Evolutionary conservation across 1,140 invertebrate genomes (phyloP).

Genomic region (Uloborus diversus): DNA sequence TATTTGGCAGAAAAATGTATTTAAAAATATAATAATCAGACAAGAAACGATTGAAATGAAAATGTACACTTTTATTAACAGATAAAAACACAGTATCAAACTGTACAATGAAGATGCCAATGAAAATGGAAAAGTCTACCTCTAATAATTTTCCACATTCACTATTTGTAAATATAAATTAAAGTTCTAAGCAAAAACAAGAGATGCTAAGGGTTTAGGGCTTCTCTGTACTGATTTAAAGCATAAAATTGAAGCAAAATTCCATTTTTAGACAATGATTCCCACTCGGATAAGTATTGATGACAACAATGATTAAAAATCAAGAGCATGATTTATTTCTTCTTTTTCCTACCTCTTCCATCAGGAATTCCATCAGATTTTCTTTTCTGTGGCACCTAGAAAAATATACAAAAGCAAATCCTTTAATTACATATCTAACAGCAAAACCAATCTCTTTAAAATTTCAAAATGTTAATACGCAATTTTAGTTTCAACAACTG

Average conservation of each 20-base stretch:
- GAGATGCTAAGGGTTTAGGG: no score
- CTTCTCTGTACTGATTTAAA: neutral
- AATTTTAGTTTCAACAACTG: no score
- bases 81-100: conserved; percentile 46
- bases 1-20: no score
- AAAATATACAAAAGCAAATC: conserved; percentile 23
- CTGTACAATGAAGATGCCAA: conserved; percentile 39
- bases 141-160: conserved; percentile 32
- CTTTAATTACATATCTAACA: neutral
- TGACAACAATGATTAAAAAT: neutral
- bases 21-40: neutral
- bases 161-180: conserved; percentile 24
- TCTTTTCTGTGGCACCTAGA: conserved; percentile 57
- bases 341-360: conserved; percentile 57
- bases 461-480: no score
- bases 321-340: conserved; percentile 15
- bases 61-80: conserved; percentile 48
- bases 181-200: neutral
- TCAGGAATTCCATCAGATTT: conserved; percentile 56
- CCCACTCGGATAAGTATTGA: no score
- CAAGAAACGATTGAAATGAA: neutral
- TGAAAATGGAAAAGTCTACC: neutral
- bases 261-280: no score
- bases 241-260: neutral
- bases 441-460: no score